These are phyloP conservation scores for Paralichthys olivaceus DNA, from an alignment of 2,113 vertebrate species.

Conservation along the genomic window DNA sequence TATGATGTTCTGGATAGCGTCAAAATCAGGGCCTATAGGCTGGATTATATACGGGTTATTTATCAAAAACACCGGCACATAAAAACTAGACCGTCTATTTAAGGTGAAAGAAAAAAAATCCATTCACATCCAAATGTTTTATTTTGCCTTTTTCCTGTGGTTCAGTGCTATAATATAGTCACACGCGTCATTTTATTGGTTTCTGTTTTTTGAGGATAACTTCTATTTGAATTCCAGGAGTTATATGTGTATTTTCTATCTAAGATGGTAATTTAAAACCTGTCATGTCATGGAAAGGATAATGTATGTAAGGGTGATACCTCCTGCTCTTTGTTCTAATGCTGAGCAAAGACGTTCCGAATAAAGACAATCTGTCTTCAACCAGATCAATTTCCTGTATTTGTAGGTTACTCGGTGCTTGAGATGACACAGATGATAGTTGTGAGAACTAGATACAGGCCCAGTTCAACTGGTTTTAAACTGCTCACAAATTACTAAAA, in stretches of 20 bases:
- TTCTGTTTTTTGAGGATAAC: conserved; percentile 84
- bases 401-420: conserved; percentile 63
- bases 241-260: conserved; percentile 87
- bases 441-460: not conserved
- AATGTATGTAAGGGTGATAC: conserved; percentile 93
- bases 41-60: conserved; percentile 81
- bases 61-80: conserved; percentile 72
- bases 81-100: conserved; percentile 76
- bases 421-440: conserved; percentile 10
- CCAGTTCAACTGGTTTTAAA: not conserved
- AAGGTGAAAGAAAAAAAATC: conserved; percentile 61
- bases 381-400: conserved; percentile 73
- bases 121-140: conserved; percentile 61
- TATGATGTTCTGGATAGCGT: conserved; percentile 60
- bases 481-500: not conserved
- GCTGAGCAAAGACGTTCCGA: conserved; percentile 95
- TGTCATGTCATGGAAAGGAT: conserved; percentile 91
- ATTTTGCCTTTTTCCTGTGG: conserved; percentile 86
- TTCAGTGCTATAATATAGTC: conserved; percentile 87
- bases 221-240: conserved; percentile 90
- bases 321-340: conserved; percentile 92
- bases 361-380: conserved; percentile 99
- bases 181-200: conserved; percentile 79
- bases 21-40: conserved; percentile 75
- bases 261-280: conserved; percentile 86